Evolutionary conservation across 2,113 vertebrate species (phyloP).

Genomic region (Strigops habroptila): DNA sequence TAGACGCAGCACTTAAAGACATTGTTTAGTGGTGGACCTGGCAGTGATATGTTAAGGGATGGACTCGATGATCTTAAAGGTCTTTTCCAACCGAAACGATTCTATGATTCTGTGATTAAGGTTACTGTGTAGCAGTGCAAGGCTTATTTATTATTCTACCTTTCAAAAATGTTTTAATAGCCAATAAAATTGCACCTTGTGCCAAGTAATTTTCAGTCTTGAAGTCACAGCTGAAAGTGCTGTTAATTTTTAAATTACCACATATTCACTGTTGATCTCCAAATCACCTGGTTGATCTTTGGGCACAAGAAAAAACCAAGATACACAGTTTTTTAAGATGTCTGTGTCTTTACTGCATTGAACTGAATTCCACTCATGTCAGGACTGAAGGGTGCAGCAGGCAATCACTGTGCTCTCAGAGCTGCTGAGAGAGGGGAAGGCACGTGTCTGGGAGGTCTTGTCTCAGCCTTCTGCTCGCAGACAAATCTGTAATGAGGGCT

Average conservation of each 20-base stretch:
- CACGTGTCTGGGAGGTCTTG: not conserved
- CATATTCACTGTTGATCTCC: not conserved
- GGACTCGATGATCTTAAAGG: not conserved
- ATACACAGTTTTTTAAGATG: not conserved
- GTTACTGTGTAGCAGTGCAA: not conserved
- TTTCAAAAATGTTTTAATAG: conserved; percentile 14
- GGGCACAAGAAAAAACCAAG: not conserved
- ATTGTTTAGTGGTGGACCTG: not conserved
- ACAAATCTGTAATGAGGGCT: not conserved
- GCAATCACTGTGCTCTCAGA: not conserved
- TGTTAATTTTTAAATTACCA: conserved; percentile 17
- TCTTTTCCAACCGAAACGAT: not conserved
- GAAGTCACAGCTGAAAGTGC: not conserved
- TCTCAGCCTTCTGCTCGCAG: not conserved
- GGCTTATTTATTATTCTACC: not conserved
- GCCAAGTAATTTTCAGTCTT: conserved; percentile 1
- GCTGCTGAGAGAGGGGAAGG: not conserved
- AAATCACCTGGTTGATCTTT: not conserved
- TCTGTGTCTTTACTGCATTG: not conserved
- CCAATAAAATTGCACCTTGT: not conserved
- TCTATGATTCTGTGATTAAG: not conserved
- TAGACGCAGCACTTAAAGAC: not conserved
- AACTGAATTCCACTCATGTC: not conserved
- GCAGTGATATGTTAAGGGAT: not conserved
- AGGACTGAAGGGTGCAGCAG: not conserved